Base-by-base conservation (phyloP, 2,797 vertebrate genomes). In the Oreonectes daqikongensis region DNA sequence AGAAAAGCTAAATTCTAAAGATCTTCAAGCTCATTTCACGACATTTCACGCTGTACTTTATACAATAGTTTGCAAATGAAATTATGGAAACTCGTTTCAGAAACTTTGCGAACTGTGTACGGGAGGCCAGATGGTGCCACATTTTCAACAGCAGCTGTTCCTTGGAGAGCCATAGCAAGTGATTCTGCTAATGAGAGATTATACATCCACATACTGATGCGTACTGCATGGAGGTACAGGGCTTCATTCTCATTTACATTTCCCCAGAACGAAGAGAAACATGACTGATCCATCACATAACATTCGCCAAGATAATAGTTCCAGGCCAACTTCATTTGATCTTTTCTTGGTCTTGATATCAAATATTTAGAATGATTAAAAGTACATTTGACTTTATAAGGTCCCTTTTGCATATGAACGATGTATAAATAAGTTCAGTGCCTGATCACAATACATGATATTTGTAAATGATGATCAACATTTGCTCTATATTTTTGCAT, bases 71-170 rank as follows among this genome's bases (percentile, higher is more conserved):
- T 52, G 8, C 59, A 73, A 64, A 40, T 38, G 15, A 52, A 52
- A 20, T 52, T 52, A 38, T 11, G 17, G 20, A 52, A 28, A 14
- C 71, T 26, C 35, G n/a, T 48, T 63, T 48, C 7, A n/a, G 9
- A 63, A 64, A 64, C 44, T 52, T 73, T 63, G 44, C 50, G 20
- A 64, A 22, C 71, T 2, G 0, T 63, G 57, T 63, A 50, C 42
- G 18, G 28, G 22, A 74, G 60, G 35, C 61, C 72, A 66, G 61
- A 66, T 66, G 48, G 48, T 66, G 20, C 35, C 53, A 32, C 35
- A 44, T 75, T 66, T 55, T 20, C 61, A 53, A 17, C 35, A 75
- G 14, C 61, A 65, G 50, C 61, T 66, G 72, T 75, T 42, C 18
- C 48, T 55, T 40, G 15, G 10, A 64, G 20, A 64, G 20, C 20